Evolutionary conservation across 2,888 invertebrate species (phyloP).

Genomic region (Cistogaster globosa): DNA sequence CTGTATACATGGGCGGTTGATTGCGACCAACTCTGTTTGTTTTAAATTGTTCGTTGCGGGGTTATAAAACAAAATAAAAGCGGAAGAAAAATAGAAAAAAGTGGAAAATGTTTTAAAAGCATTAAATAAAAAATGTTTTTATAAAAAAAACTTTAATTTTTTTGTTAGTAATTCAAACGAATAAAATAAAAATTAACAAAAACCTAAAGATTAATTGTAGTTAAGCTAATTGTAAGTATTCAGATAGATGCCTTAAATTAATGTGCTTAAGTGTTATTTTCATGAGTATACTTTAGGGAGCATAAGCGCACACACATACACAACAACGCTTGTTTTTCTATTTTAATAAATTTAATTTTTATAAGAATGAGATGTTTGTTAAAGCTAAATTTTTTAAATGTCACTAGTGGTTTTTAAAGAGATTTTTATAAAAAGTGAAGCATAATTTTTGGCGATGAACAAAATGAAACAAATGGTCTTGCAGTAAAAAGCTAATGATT

Average conservation of each 20-base stretch:
- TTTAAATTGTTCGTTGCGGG: conserved; percentile 13
- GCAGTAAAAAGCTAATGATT: too few relatives aligned
- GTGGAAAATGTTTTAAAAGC: conserved; percentile 35
- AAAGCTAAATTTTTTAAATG: conserved; percentile 11
- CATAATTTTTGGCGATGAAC: too few relatives aligned
- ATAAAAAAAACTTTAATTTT: neutral
- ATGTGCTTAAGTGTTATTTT: conserved; percentile 49
- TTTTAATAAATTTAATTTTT: neutral
- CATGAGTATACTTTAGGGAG: conserved; percentile 55
- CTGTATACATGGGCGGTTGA: conserved; percentile 87
- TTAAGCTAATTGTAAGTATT: conserved; percentile 29
- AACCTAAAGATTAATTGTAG: conserved; percentile 35
- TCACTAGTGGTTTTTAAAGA: neutral
- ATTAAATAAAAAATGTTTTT: neutral
- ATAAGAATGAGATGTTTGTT: conserved; percentile 7
- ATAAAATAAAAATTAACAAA: conserved; percentile 2
- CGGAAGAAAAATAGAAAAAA: conserved; percentile 14
- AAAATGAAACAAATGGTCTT: neutral
- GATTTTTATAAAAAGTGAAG: neutral
- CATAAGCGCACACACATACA: conserved; percentile 11
- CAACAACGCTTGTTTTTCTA: neutral
- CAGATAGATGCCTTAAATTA: conserved; percentile 38
- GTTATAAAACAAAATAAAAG: conserved; percentile 4
- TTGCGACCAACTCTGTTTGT: conserved; percentile 79
- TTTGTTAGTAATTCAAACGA: conserved; percentile 46